phyloP scores from a whole-genome alignment of 2,113 vertebrate genomes.

The Dissostichus mawsoni region DNA sequence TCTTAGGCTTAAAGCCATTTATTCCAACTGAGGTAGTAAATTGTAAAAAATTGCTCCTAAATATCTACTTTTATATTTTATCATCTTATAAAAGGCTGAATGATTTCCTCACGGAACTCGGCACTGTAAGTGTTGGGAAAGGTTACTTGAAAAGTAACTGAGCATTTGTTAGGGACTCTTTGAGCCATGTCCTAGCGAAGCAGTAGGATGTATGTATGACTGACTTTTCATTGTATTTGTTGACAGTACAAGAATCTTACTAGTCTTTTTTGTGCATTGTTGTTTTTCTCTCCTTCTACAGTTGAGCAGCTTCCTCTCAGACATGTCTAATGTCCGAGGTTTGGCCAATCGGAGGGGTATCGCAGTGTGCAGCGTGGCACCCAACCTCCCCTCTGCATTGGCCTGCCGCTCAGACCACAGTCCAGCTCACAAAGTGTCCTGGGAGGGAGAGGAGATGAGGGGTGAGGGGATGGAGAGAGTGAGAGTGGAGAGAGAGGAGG shows the following conservation, averaged over 20 bases:
- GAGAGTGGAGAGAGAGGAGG: conserved; percentile 71
- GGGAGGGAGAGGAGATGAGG: conserved; percentile 88
- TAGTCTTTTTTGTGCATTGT: background rate
- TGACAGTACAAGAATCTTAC: background rate
- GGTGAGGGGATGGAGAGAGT: conserved; percentile 61
- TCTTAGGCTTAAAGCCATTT: background rate
- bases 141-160: background rate
- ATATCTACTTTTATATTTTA: background rate
- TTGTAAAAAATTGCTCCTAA: background rate
- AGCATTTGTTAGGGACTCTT: background rate
- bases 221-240: background rate
- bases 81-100: background rate
- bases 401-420: conserved; percentile 89
- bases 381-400: conserved; percentile 89
- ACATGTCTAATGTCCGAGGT: conserved; percentile 86
- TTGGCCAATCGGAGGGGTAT: conserved; percentile 88
- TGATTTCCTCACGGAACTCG: background rate
- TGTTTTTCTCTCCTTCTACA: conserved; percentile 69
- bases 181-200: background rate
- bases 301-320: conserved; percentile 92
- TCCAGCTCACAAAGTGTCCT: conserved; percentile 91
- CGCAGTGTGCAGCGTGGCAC: conserved; percentile 97
- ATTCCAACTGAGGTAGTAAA: background rate
- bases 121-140: too few relatives aligned
- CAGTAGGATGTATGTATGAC: background rate